Conservation (phyloP, 1,140 invertebrate genomes). For the Vollenhovia emeryi region DNA sequence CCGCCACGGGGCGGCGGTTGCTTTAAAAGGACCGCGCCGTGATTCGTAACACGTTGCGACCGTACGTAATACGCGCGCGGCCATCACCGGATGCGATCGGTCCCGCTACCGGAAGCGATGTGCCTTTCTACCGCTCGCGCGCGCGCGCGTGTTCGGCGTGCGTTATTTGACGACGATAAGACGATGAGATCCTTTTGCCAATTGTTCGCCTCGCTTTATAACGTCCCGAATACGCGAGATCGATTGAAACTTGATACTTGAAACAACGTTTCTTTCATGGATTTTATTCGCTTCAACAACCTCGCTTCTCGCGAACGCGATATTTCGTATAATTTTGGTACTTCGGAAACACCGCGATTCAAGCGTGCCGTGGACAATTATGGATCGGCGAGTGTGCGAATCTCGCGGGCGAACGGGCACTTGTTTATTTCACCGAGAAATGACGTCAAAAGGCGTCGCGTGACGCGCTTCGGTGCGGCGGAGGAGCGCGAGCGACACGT, state of each 20-base stretch:
- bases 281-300: not conserved
- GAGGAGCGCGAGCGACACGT: slow-evolving; percentile 1
- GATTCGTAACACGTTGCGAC: slow-evolving; percentile 59
- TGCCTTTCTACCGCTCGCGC: slow-evolving; percentile 67
- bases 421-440: slow-evolving; percentile 40
- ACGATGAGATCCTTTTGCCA: not conserved
- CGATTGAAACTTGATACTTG: not conserved
- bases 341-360: not conserved
- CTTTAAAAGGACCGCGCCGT: slow-evolving; percentile 40
- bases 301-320: not conserved
- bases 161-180: slow-evolving; percentile 25
- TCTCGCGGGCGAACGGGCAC: not conserved
- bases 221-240: not conserved
- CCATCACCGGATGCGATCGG: slow-evolving; percentile 71
- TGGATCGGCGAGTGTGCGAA: not conserved
- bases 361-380: not conserved
- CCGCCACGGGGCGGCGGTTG: slow-evolving; percentile 1
- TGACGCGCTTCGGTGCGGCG: not conserved
- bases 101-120: slow-evolving; percentile 67
- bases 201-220: not conserved
- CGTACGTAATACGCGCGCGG: slow-evolving; percentile 56
- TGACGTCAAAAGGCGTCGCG: slow-evolving; percentile 34
- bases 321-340: not conserved
- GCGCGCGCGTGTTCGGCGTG: slow-evolving; percentile 47
- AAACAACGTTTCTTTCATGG: not conserved